Conservation (phyloP, 2,797 vertebrate genomes). For the Distichodus sexfasciatus region DNA sequence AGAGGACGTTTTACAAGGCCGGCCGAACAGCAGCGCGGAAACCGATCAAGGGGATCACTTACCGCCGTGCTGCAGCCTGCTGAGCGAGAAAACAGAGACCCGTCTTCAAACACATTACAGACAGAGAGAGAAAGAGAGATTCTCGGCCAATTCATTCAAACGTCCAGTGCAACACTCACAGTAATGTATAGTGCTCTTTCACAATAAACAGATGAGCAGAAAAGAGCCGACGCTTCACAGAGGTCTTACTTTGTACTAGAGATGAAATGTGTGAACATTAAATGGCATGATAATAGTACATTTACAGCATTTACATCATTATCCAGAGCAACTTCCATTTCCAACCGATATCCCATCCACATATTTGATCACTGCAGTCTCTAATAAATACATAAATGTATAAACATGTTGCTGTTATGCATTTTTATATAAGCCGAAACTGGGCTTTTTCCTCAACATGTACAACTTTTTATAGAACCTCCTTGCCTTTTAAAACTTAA, state of each 20-base stretch:
- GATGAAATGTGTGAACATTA: too few species aligned
- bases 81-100: conserved; percentile 16
- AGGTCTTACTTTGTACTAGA: background rate
- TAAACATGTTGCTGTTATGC: too few species aligned
- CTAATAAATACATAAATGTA: too few species aligned
- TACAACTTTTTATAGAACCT: too few species aligned
- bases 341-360: too few species aligned
- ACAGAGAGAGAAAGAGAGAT: conserved; percentile 8
- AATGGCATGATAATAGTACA: too few species aligned
- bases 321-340: too few species aligned
- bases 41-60: conserved; percentile 46
- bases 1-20: conserved; percentile 42
- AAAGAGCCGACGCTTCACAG: background rate
- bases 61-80: conserved; percentile 20
- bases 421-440: too few species aligned
- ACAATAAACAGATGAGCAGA: background rate
- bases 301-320: too few species aligned
- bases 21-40: conserved; percentile 42
- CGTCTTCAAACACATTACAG: conserved; percentile 30
- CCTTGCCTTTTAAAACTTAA: too few species aligned
- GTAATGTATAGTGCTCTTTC: background rate
- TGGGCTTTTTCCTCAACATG: too few species aligned
- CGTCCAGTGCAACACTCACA: background rate
- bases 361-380: too few species aligned
- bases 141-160: conserved; percentile 11